These are phyloP conservation scores for Cheirogaleus major DNA, from an alignment of 2,797 vertebrate species.

Conservation along the genomic window DNA sequence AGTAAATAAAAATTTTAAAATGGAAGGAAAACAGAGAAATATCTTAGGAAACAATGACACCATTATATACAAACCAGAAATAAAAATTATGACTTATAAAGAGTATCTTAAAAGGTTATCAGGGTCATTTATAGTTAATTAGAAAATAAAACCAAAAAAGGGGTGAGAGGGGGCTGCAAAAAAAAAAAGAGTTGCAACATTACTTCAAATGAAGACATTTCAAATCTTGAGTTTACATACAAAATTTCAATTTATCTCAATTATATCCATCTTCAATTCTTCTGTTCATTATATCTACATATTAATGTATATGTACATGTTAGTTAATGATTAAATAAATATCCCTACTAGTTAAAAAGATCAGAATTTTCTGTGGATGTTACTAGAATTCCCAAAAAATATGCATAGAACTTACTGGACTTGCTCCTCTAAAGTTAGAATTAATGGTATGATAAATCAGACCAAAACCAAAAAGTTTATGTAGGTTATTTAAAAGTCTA, in stretches of 20 bases:
- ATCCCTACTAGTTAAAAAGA: not conserved
- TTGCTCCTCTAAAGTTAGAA: not conserved
- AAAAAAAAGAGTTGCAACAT: not conserved
- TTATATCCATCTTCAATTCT: not conserved
- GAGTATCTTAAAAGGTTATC: not conserved
- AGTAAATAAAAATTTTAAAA: not conserved
- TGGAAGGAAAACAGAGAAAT: not conserved
- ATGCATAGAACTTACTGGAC: not conserved
- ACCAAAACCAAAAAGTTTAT: not conserved
- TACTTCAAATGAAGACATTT: not conserved
- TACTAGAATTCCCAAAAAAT: not conserved
- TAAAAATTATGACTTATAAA: slow-evolving; percentile 23
- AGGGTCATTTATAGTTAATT: not conserved
- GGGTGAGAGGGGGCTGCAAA: no score
- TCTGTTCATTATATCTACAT: not conserved
- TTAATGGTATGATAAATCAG: not conserved
- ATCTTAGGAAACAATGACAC: not conserved
- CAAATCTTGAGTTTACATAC: not conserved
- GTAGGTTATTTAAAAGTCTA: not conserved
- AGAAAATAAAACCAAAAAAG: not conserved
- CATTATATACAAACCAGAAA: not conserved
- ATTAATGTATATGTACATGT: not conserved
- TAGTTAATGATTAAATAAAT: not conserved
- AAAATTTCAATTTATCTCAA: not conserved
- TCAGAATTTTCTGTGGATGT: not conserved